A percentile compares a stretch with the other conserved stretches of the same genome.
Evolutionary conservation across 2,797 vertebrate genomes (phyloP).

Genomic region (Harpagifer antarcticus): DNA sequence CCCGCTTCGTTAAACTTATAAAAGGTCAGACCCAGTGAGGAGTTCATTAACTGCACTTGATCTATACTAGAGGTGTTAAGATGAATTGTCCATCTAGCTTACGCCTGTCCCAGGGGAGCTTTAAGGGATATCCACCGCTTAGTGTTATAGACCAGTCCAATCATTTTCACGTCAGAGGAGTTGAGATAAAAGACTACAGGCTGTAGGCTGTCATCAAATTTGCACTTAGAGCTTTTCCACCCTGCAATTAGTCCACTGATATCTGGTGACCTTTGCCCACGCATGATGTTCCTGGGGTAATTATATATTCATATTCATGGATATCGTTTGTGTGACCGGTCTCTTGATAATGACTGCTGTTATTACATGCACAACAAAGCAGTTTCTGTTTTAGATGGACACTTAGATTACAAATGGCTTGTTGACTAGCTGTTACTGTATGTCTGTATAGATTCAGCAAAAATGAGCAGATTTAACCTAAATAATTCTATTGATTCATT

Average conservation of each 20-base stretch:
- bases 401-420: background rate
- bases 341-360: background rate
- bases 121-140: slow-evolving; percentile 18
- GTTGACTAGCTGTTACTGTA: too few relatives aligned
- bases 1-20: slow-evolving; percentile 13
- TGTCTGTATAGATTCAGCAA: too few relatives aligned
- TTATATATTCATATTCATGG: background rate
- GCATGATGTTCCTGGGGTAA: background rate
- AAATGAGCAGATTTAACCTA: too few relatives aligned
- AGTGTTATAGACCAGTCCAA: slow-evolving; percentile 15
- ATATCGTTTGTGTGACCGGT: too few relatives aligned
- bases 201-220: background rate
- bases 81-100: slow-evolving; percentile 46
- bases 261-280: slow-evolving; percentile 23
- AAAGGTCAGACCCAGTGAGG: slow-evolving; percentile 18
- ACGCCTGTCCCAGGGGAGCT: slow-evolving; percentile 8
- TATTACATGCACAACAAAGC: background rate
- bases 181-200: slow-evolving; percentile 17
- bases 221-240: background rate
- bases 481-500: too few relatives aligned
- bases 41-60: slow-evolving; percentile 45
- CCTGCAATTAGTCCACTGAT: slow-evolving; percentile 15
- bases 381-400: background rate
- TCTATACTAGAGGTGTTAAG: slow-evolving; percentile 12
- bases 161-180: slow-evolving; percentile 12